Evolutionary conservation across 2,888 invertebrate genomes (phyloP).

Genomic region (Stegana nigrithorax): DNA sequence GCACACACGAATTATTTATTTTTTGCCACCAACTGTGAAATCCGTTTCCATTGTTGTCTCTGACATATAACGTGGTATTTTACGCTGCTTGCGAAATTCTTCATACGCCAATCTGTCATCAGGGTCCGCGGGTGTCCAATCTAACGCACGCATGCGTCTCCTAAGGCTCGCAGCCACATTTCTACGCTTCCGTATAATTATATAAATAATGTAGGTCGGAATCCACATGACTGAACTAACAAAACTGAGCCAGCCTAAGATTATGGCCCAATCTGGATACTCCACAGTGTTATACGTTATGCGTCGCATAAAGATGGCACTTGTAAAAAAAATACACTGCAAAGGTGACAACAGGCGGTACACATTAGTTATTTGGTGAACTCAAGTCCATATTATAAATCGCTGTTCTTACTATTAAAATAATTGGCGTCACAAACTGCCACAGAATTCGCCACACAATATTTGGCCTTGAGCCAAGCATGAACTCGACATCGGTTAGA

Average conservation of each 20-base stretch:
- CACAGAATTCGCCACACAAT: constrained; percentile 79
- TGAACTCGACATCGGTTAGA: constrained; percentile 77
- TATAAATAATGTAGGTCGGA: constrained; percentile 76
- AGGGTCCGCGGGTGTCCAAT: constrained; percentile 74
- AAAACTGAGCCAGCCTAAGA: constrained; percentile 76
- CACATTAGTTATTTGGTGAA: no score
- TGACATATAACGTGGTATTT: constrained; percentile 42
- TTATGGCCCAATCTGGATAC: constrained; percentile 74
- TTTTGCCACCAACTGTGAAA: neutral
- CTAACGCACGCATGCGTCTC: constrained; percentile 62
- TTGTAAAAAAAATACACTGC: constrained; percentile 73
- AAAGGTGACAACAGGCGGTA: no score
- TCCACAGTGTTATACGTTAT: constrained; percentile 70
- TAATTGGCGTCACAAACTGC: constrained; percentile 77
- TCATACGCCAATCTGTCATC: constrained; percentile 50
- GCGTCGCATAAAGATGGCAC: constrained; percentile 72
- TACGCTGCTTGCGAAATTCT: constrained; percentile 30
- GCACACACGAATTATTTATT: neutral
- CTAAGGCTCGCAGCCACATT: constrained; percentile 59
- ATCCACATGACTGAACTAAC: constrained; percentile 80
- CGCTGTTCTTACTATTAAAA: constrained; percentile 74
- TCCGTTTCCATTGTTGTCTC: constrained; percentile 35
- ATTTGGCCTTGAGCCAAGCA: constrained; percentile 75
- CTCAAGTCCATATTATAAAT: neutral
- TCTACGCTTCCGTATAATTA: constrained; percentile 65